These are phyloP conservation scores for Potamarius usumacintae DNA, from an alignment of 2,113 vertebrate species.

Conservation along the genomic window DNA sequence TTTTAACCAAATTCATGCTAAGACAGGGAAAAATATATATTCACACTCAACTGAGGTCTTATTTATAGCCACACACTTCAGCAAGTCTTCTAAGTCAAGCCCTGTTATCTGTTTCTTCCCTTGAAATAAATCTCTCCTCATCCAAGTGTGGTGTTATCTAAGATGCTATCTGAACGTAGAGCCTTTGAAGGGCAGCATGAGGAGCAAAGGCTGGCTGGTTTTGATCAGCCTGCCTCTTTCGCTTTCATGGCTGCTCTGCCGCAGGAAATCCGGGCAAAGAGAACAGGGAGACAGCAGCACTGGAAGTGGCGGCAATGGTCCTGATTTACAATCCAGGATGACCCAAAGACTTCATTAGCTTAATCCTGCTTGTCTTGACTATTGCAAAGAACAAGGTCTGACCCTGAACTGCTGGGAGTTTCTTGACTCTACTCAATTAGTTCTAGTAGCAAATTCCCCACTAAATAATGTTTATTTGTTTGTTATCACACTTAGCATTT, in stretches of 20 bases:
- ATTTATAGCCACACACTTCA: slow-evolving; percentile 40
- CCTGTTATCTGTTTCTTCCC: slow-evolving; percentile 46
- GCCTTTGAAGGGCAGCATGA: slow-evolving; percentile 45
- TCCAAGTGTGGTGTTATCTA: slow-evolving; percentile 46
- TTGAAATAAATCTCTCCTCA: slow-evolving; percentile 40
- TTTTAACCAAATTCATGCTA: slow-evolving; percentile 43
- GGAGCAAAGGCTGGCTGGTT: slow-evolving; percentile 39
- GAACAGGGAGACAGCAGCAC: background rate
- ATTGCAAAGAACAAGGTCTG: slow-evolving; percentile 9
- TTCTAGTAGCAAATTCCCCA: background rate
- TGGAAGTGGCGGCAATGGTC: background rate
- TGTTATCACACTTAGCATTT: background rate
- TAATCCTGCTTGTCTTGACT: slow-evolving; percentile 41
- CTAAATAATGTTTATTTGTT: background rate
- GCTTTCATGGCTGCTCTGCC: slow-evolving; percentile 15
- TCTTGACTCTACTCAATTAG: slow-evolving; percentile 18
- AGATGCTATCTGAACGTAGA: slow-evolving; percentile 31
- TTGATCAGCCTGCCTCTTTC: slow-evolving; percentile 43
- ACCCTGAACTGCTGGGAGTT: slow-evolving; percentile 32
- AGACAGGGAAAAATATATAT: slow-evolving; percentile 3
- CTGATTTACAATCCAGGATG: slow-evolving; percentile 38
- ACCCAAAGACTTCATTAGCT: slow-evolving; percentile 41
- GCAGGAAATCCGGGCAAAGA: slow-evolving; percentile 7
- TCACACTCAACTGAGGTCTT: slow-evolving; percentile 28
- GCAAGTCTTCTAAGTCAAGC: slow-evolving; percentile 30